Evolutionary conservation across 2,797 vertebrate species (phyloP), one percentile per base, ranked within the genome.

Genomic region (Sus cebifrons): DNA sequence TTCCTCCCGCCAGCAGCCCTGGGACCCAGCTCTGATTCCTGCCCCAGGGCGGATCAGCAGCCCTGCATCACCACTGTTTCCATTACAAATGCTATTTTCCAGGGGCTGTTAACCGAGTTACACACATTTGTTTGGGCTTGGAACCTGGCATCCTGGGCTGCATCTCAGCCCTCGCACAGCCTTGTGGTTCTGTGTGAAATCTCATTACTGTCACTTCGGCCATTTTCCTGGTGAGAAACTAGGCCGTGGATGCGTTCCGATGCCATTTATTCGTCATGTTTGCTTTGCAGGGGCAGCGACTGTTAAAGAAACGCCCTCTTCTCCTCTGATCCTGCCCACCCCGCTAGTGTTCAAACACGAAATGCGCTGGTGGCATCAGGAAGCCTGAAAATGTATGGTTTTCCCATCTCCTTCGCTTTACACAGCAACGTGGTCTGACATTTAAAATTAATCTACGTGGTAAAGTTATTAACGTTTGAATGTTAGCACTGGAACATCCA

Each of bases 401-500:
- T 95, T 78, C 93, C 86, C 10, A 12, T 75, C 84, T 83, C 86
- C 94, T 97, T 84, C 86, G 95, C 96, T 97, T 97, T 96, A 95
- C 96, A 86, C 94, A 96, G 97, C 89, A 60, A 93, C 2, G 14
- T 73, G 89, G 79, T 25, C 93, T 98, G 97, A 98, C 97, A 97
- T 97, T 97, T 97, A 96, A 97, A 97, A 97, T 97, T 96, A 97
- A 96, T 98, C 97, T 95, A 71, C 32, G 21, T 0, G 52, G 95
- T 91, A 65, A 94, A 97, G 96, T 97, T 96, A 97, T 97, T 97
- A 97, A 86, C 67, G 81, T 77, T 89, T 60, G 93, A 87, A 68
- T 96, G 93, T 97, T 93, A 96, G 97, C 67, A n/a, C 89, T 93
- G 94, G 94, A 88, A 64, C 94, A 93, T 96, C 96, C 93, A 92